These are phyloP conservation scores for Acrobeloides nanus DNA, from an alignment of 2,888 invertebrate species.

Conservation along the genomic window DNA sequence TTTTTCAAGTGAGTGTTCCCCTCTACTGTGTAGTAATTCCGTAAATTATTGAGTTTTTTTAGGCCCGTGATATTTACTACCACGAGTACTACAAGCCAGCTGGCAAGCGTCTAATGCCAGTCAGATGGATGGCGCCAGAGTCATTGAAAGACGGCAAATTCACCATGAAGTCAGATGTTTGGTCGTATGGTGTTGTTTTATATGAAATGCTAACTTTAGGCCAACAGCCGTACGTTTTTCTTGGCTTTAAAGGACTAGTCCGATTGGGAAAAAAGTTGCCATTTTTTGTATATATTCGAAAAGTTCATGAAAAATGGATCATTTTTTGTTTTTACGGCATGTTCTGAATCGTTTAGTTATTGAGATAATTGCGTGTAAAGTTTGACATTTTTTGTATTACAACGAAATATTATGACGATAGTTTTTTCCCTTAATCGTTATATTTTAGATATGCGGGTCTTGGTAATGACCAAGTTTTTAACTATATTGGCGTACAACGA, in stretches of 20 bases:
- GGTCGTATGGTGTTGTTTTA: slow-evolving; percentile 58
- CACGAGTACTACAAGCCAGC: slow-evolving; percentile 81
- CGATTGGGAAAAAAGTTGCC: too few species aligned
- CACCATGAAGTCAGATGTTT: slow-evolving; percentile 64
- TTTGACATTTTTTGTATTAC: too few species aligned
- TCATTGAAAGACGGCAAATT: slow-evolving; percentile 87
- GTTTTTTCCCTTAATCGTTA: too few species aligned
- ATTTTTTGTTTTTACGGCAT: too few species aligned
- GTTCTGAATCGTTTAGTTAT: too few species aligned
- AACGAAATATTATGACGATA: too few species aligned
- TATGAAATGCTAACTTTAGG: slow-evolving; percentile 99
- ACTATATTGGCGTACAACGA: slow-evolving; percentile 38
- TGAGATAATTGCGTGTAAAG: neutral
- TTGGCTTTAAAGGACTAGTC: slow-evolving; percentile 57
- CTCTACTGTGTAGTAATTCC: too few species aligned
- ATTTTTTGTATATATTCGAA: too few species aligned
- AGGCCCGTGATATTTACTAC: slow-evolving; percentile 77
- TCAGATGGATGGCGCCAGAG: slow-evolving; percentile 91
- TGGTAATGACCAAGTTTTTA: slow-evolving; percentile 71
- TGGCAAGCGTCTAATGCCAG: slow-evolving; percentile 52
- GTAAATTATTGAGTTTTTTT: neutral
- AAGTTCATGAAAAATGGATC: too few species aligned
- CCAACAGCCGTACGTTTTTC: slow-evolving; percentile 83
- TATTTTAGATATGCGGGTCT: too few species aligned
- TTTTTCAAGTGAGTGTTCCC: too few species aligned